Base-by-base conservation (phyloP, 2,113 vertebrate genomes). In the Onychostoma macrolepis region DNA sequence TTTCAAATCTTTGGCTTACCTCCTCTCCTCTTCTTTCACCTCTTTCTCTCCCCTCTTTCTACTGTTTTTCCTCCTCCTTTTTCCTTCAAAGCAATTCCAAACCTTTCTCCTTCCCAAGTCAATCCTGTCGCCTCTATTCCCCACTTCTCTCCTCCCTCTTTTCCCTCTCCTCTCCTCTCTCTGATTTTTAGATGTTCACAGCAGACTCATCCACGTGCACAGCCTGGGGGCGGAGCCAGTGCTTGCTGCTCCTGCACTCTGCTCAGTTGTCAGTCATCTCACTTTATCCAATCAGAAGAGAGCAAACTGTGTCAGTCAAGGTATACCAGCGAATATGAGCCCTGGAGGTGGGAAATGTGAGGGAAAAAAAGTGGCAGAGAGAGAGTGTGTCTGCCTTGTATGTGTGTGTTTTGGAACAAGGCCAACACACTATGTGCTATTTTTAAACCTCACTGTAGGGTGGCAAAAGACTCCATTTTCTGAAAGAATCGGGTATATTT, bases 381-480 rank as follows among this genome's bases (percentile, higher is more conserved):
- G 88, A 85, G 85, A 81, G 82, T 53, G 87, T 79, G 84, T 50
- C 76, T 82, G 87, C 69, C 19, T 50, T 79, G 83, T 85, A 65
- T 88, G 85, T 84, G 86, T 85, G 88, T 90, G 89, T 89, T 89
- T 90, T 93, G 93, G 93, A 94, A 85, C 85, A 84, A 56, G 58
- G 91, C 93, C 94, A 94, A 84, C 93, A 92, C 90, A 92, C 85
- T 92, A 83, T 74, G 83, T 88, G 92, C 90, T 94, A 90, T 94
- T 93, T 91, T 92, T 88, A 92, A 92, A 91, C 89, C 86, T 86
- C 53, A 90, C 85, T 88, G 87, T 88, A 72, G 80, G 74, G 84
- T 85, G 61, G 83, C 78, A 86, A 69, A 86, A 89, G 88, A 89
- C 89, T 91, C 89, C 91, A 91, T 92, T 91, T 90, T 85, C 83